Conservation (phyloP, 2,113 vertebrate genomes). For the Tinamus guttatus region DNA sequence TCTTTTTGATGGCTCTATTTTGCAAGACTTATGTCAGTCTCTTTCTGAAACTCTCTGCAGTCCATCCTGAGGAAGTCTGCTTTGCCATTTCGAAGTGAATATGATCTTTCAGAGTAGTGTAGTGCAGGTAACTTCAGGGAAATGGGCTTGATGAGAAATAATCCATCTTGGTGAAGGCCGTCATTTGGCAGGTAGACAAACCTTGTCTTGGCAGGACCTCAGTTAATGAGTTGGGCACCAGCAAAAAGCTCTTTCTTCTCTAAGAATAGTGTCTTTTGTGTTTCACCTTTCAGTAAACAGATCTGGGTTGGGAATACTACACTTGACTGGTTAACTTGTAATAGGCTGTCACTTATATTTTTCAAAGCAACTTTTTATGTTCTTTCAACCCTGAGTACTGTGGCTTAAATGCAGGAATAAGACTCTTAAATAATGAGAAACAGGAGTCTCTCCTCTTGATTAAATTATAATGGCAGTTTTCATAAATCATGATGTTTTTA, state of each 20-base stretch:
- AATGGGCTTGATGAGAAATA: not conserved
- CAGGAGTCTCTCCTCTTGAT: not conserved
- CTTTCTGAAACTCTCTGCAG: not conserved
- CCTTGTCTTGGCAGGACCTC: conserved; percentile 37
- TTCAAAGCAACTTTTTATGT: conserved; percentile 10
- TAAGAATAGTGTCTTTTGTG: conserved; percentile 66
- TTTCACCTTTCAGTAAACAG: conserved; percentile 60
- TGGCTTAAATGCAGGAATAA: not conserved
- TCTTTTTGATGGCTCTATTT: not conserved
- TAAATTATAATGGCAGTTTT: not conserved
- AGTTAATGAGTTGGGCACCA: conserved; percentile 49
- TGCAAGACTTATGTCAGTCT: not conserved
- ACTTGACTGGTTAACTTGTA: conserved; percentile 43
- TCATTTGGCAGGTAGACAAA: conserved; percentile 46
- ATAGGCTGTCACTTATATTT: not conserved
- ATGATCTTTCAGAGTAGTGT: not conserved
- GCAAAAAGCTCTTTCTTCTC: conserved; percentile 66
- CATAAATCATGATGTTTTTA: not conserved
- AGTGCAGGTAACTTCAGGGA: not conserved
- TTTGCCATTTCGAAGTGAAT: not conserved
- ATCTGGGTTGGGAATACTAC: conserved; percentile 33
- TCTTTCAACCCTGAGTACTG: not conserved
- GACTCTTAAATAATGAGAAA: not conserved
- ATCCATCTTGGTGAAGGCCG: conserved; percentile 20
- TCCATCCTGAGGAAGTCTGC: not conserved